phyloP scores from a whole-genome alignment of 2,888 invertebrate genomes.

The Dromius quadrimaculatus region DNA sequence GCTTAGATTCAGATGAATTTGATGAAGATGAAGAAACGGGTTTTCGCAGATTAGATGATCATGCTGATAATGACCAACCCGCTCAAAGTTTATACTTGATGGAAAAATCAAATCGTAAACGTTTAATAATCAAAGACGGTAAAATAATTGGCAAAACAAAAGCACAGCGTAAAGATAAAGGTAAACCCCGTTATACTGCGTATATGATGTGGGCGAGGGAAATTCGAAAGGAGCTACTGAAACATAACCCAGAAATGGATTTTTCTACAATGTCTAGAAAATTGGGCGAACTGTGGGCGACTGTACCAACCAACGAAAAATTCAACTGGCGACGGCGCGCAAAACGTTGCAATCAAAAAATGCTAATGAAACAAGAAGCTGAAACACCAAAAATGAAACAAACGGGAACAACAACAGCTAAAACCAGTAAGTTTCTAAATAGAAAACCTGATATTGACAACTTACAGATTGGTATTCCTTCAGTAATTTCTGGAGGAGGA shows the following conservation, averaged over 20 bases:
- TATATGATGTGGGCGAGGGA: constrained; percentile 94
- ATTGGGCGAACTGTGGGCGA: constrained; percentile 90
- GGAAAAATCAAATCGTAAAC: constrained; percentile 83
- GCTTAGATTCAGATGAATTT: constrained; percentile 69
- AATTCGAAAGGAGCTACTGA: constrained; percentile 79
- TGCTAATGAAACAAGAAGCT: constrained; percentile 62
- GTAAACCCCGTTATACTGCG: constrained; percentile 84
- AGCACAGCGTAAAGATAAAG: constrained; percentile 83
- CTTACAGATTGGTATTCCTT: no score
- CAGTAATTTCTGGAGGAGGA: no score
- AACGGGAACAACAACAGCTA: no score
- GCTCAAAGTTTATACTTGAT: constrained; percentile 77
- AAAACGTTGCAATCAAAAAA: constrained; percentile 73
- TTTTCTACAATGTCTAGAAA: constrained; percentile 86
- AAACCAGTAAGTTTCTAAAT: no score
- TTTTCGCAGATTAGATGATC: constrained; percentile 68
- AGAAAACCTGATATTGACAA: no score
- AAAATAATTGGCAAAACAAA: constrained; percentile 79
- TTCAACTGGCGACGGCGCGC: constrained; percentile 86
- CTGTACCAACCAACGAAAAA: constrained; percentile 76
- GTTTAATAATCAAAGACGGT: constrained; percentile 76
- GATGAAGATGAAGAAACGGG: constrained; percentile 66
- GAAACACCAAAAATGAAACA: no score
- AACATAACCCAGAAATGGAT: constrained; percentile 82
- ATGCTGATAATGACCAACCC: constrained; percentile 64